Evolutionary conservation across 1,140 invertebrate species (phyloP).

Genomic region (Drosophila carrolli): DNA sequence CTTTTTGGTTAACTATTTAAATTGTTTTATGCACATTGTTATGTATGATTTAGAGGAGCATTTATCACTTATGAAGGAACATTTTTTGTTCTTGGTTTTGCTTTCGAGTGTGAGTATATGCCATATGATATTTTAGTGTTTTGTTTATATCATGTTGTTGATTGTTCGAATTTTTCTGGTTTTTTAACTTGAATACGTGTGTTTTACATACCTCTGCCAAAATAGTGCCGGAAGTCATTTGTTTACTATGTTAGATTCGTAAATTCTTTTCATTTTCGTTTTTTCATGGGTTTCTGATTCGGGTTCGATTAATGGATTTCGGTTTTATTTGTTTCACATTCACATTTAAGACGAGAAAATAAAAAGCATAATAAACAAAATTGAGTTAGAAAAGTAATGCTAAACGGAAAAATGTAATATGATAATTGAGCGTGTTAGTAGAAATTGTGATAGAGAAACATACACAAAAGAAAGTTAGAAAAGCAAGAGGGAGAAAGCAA

Average conservation of each 20-base stretch:
- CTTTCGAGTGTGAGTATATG: slow-evolving; percentile 34
- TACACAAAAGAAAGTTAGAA: slow-evolving; percentile 1
- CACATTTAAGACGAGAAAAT: slow-evolving; percentile 46
- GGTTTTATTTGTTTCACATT: slow-evolving; percentile 31
- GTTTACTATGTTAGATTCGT: slow-evolving; percentile 71
- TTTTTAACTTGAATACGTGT: slow-evolving; percentile 61
- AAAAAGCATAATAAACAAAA: slow-evolving; percentile 35
- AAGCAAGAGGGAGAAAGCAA: slow-evolving; percentile 10
- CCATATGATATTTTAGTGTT: slow-evolving; percentile 28
- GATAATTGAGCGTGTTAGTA: slow-evolving; percentile 10
- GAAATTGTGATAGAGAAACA: slow-evolving; percentile 3
- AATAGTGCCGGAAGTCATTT: slow-evolving; percentile 85
- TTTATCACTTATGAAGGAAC: slow-evolving; percentile 18
- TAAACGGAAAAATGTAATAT: slow-evolving; percentile 23
- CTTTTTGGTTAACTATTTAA: background rate
- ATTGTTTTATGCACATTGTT: slow-evolving; percentile 14
- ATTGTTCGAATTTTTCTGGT: slow-evolving; percentile 22
- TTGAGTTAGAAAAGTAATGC: slow-evolving; percentile 25
- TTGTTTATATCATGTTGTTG: slow-evolving; percentile 25
- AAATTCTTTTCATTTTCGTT: slow-evolving; percentile 47
- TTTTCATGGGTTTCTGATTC: slow-evolving; percentile 38
- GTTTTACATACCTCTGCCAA: slow-evolving; percentile 85
- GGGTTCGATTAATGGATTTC: slow-evolving; percentile 28
- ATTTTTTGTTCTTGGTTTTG: slow-evolving; percentile 16
- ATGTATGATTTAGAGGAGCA: slow-evolving; percentile 9